Evolutionary conservation across 2,113 vertebrate species (phyloP).

Genomic region (Orthochromis malagaraziensis): DNA sequence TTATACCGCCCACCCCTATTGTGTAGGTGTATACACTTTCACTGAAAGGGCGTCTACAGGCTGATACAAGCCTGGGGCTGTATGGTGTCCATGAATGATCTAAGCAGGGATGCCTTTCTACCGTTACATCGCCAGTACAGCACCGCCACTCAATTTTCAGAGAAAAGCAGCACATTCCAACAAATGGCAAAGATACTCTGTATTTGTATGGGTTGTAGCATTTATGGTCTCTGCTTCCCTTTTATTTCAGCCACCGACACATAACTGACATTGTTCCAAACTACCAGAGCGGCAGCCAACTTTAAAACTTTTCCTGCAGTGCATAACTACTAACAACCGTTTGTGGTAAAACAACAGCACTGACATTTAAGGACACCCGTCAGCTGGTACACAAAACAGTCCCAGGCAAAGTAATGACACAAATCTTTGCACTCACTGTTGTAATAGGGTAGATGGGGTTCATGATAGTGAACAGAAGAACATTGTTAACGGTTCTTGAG

Average conservation of each 20-base stretch:
- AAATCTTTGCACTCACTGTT: slow-evolving; percentile 64
- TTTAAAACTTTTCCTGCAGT: background rate
- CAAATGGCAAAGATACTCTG: background rate
- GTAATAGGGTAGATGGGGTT: slow-evolving; percentile 92
- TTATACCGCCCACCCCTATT: background rate
- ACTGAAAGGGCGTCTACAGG: fast-evolving
- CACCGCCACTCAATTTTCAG: background rate
- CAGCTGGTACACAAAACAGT: background rate
- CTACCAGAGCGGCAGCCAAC: background rate
- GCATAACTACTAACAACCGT: background rate
- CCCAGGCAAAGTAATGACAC: background rate
- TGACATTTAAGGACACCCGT: background rate
- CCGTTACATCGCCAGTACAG: too few species aligned
- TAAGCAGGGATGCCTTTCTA: background rate
- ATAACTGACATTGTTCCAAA: background rate
- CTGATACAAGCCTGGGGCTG: background rate
- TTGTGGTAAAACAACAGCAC: background rate
- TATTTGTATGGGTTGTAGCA: background rate
- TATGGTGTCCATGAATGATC: background rate
- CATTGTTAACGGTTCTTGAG: slow-evolving; percentile 88
- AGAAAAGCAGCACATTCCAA: background rate
- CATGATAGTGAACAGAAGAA: slow-evolving; percentile 92
- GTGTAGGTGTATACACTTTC: background rate
- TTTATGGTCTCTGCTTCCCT: background rate
- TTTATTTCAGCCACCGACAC: background rate